Evolutionary conservation across 2,888 invertebrate species (phyloP), one percentile per base, ranked within the genome.

Genomic region (Sipha maydis): DNA sequence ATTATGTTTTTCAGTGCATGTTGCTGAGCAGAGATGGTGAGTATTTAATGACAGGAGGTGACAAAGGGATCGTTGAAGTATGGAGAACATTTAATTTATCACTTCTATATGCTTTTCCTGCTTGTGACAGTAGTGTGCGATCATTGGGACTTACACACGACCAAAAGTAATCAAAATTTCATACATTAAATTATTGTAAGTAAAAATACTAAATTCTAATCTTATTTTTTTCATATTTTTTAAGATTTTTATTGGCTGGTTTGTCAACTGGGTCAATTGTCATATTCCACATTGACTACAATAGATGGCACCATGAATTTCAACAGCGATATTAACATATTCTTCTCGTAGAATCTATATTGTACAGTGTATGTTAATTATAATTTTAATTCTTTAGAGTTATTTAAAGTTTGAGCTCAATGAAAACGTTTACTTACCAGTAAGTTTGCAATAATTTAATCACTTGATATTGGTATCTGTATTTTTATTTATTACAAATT

Each of bases 261-360:
- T 93, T 99, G 89, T 97, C 98, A 89, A 97, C 99, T 91, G 99
- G 99, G 85, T 98, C 99, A 85, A 96, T 99, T 91, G 97, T 99
- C 90, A 98, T 99, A 91, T 99, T 99, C 93, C 99, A 99, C 93
- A 98, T 99, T 92, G 99, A 99, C 93, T 99, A 99, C 94, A 99
- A 99, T 93, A 94, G 97, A 92, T 98, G 98, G 98, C 98, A 98
- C 93, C 97, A 98, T 92, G 97, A 98, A 93, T 98, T 97, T 93
- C 97, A 98, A 92, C 97, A 97, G 92, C 95, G 97, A 91, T 97
- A 97, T 94, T 97, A 94, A 94, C 41, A 14, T n/a, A 21, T 69
- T 21, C 41, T 77, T 14, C 48, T 48, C 8, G 31, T 78, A 4
- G 54, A 54, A 1, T 67, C 25, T 77, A 41, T 41, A 41, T 41